Base-by-base conservation (phyloP, 2,888 invertebrate genomes). In the Pasiphila rectangulata region DNA sequence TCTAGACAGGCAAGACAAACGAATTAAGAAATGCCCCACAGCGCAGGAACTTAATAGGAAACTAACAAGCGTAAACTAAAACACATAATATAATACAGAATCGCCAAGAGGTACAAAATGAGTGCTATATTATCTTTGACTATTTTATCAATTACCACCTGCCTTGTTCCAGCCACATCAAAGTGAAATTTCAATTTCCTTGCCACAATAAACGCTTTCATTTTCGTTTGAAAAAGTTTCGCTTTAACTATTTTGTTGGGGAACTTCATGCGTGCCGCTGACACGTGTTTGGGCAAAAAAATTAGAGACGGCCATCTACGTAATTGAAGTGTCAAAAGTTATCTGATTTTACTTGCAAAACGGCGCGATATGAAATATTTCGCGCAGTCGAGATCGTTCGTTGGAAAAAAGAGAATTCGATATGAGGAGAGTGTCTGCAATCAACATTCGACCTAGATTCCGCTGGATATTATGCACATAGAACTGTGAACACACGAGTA, bases 251-350 rank as follows among this genome's bases (percentile, higher is more conserved):
- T 83, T 79, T 82, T 83, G 79, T 79, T 79, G 76, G 71, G 46
- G 67, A 83, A 85, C 73, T 84, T 78, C 71, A 69, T 78, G 80
- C 82, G 79, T 86, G 87, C 64, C 69, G 58, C 58, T 85, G 87
- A 86, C 87, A 73, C 68, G 76, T 75, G 79, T 75, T 79, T 71
- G 70, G 66, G 62, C 63, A 58, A 57, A 73, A 83, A 69, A 84
- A 82, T 81, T 83, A 76, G 74, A 81, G 72, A 63, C 79, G 73
- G 73, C 82, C 81, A 83, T 86, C 85, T 75, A 64, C 79, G 83
- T 87, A 88, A 88, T 87, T 88, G 88, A 83, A 85, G 85, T 87
- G 88, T 87, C 88, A 88, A 87, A 88, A 88, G 85, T 88, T 88
- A 78, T 83, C 84, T 86, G 86, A 88, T 88, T 87, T 87, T 82